Base-by-base conservation (phyloP, 2,113 vertebrate genomes). In the Cebus imitator region DNA sequence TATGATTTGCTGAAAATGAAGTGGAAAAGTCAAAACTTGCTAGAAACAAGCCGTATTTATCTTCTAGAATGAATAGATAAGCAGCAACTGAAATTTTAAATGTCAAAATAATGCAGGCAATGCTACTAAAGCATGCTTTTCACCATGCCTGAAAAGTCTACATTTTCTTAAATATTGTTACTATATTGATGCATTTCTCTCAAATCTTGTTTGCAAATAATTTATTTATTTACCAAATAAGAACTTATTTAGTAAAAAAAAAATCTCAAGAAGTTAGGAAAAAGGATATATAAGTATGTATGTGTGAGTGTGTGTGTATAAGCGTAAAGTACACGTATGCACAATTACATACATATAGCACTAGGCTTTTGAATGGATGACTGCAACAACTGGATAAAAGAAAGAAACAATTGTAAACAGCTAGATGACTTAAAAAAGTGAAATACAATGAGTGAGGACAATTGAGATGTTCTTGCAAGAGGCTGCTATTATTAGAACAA, bases 181-280 rank as follows among this genome's bases (percentile, higher is more conserved):
- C 82, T 81, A 79, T 64, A 68, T 85, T 40, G 55, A 95, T 73
- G 7, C 16, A n/a, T 91, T 78, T 72, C 2, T 81, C 25, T 76
- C 32, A 95, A 40, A 25, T 96, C 23, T 79, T 91, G 5, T 79
- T 93, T 96, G 1, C 18, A 93, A 89, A 83, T 76, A 93, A 90
- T 52, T 95, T 75, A 52, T 32, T 66, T 93, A 35, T 50, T 95
- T 84, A 57, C 10, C 40, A 93, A 90, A 50, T 82, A 75, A 92
- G 85, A 90, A 80, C 43, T 91, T 89, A 96, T 35, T 85, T 93
- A 61, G 18, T 13, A 91, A 95, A 94, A 50, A 20, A 52, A 86
- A 32, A 16, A 93, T 50, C 21, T 93, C 75, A 76, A 37, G 85
- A 93, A 80, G 75, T 21, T n/a, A 88, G 50, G 10, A 61, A 85